Evolutionary conservation across 2,888 invertebrate species (phyloP), one percentile per base, ranked within the genome.

Genomic region (Drosophila kambysellisi): DNA sequence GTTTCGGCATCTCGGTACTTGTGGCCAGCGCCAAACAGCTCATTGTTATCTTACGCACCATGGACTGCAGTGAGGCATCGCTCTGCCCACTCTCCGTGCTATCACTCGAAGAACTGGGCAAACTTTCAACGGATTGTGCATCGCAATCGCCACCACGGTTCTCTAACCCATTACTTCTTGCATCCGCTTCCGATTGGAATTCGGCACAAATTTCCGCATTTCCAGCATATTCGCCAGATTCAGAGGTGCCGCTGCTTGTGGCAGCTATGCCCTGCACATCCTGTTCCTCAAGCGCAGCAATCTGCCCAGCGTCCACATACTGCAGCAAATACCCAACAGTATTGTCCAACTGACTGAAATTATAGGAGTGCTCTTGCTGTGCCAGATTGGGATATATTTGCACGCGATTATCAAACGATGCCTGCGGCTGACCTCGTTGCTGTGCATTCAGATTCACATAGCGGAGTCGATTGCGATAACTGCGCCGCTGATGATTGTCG

Each of bases 1-100:
- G 52, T 33, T 88, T 87, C 4, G 90, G 87, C 48, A 81, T 9
- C 17, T 76, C 62, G 0, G 83, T 62, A 11, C 74, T 83, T 4
- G 87, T 85, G 12, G 91, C 91, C 43, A 29, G 6, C 0, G 91
- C 87, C 64, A 91, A 39, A 29, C 91, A 91, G 4, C 74, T 73
- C 1, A 74, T 70, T 2, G 90, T 81, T 0, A 88, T 79, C 48
- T 76, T 74, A 0, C 79, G 76, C n/a, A 83, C 90, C 81, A 90
- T 72, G 1, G 87, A 88, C 35, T 80, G 74, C 11, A 88, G 46
- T 2, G 87, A 88, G 9, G 81, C 79, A 4, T 83, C 81, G 29
- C 91, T 91, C 11, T 88, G 66, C 1, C 79, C 91, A 25, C 79
- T 79, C 2, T 85, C 87, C 2, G 68, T 65, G 41, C 62, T 71